Conservation (phyloP, 2,113 vertebrate genomes). For the Neotragus pygmaeus region DNA sequence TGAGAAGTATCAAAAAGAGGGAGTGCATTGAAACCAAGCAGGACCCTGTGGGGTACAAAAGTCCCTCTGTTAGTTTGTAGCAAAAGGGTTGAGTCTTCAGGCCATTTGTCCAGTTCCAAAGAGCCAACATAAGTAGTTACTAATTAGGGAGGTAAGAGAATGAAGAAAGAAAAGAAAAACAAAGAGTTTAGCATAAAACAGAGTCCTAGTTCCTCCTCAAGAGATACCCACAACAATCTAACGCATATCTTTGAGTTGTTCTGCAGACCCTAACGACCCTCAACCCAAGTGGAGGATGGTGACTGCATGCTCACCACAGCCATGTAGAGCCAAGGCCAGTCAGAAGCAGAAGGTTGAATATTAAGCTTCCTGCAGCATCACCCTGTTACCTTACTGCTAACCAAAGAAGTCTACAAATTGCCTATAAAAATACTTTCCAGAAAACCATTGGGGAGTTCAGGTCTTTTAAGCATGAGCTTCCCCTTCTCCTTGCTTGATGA, state of each 20-base stretch:
- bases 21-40: not conserved
- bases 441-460: not conserved
- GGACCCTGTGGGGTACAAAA: not conserved
- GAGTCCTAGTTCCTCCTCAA: not conserved
- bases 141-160: not conserved
- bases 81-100: not conserved
- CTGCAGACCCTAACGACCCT: not conserved
- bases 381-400: not conserved
- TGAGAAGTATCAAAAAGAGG: not conserved
- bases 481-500: not conserved
- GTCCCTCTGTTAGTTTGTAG: not conserved
- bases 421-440: not conserved
- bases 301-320: not conserved
- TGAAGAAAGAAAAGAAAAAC: not conserved
- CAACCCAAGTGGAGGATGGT: not conserved
- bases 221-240: not conserved
- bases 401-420: not conserved
- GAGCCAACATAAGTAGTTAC: not conserved
- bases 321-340: not conserved
- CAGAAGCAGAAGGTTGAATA: not conserved
- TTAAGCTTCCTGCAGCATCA: not conserved
- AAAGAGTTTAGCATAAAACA: not conserved
- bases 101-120: not conserved
- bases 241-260: not conserved
- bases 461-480: not conserved